phyloP scores from a whole-genome alignment of 2,888 invertebrate genomes.

The Andrena bucephala region DNA sequence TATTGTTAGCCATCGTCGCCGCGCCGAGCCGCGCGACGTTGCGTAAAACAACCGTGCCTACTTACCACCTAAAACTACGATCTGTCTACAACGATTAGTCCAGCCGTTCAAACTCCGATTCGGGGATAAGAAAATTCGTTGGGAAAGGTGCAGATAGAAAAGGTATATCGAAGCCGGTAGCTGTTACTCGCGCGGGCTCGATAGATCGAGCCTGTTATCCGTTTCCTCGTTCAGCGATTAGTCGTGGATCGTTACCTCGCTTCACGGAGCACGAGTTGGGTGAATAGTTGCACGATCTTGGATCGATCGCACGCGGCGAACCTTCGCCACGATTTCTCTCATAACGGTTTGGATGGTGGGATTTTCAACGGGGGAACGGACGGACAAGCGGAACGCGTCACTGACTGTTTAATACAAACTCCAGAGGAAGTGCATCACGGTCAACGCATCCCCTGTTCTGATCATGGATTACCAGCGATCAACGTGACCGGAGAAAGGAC shows the following conservation, averaged over 20 bases:
- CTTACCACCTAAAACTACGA: too few relatives aligned
- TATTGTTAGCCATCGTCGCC: not conserved
- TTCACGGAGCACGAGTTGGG: slow-evolving; percentile 34
- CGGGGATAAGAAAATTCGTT: not conserved
- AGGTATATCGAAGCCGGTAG: not conserved
- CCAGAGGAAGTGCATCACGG: too few relatives aligned
- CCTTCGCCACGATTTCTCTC: slow-evolving; percentile 53
- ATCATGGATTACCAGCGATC: too few relatives aligned
- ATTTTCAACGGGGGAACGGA: slow-evolving; percentile 25
- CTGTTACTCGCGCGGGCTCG: not conserved
- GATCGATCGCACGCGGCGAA: slow-evolving; percentile 36
- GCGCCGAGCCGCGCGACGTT: slow-evolving; percentile 5
- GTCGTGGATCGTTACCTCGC: slow-evolving; percentile 57
- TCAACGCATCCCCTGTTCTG: not conserved
- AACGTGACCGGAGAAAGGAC: too few relatives aligned
- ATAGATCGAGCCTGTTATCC: slow-evolving; percentile 27
- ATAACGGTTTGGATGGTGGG: slow-evolving; percentile 55
- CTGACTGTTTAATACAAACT: slow-evolving; percentile 23
- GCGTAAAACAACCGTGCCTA: slow-evolving; percentile 24
- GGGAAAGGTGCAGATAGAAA: not conserved
- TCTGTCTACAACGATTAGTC: too few relatives aligned
- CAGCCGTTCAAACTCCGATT: too few relatives aligned
- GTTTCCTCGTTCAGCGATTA: slow-evolving; percentile 43
- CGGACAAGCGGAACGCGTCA: slow-evolving; percentile 33
- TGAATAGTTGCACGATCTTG: slow-evolving; percentile 49